These are phyloP conservation scores for Gallinago undulata DNA, from an alignment of 2,113 vertebrate genomes.

Conservation along the genomic window DNA sequence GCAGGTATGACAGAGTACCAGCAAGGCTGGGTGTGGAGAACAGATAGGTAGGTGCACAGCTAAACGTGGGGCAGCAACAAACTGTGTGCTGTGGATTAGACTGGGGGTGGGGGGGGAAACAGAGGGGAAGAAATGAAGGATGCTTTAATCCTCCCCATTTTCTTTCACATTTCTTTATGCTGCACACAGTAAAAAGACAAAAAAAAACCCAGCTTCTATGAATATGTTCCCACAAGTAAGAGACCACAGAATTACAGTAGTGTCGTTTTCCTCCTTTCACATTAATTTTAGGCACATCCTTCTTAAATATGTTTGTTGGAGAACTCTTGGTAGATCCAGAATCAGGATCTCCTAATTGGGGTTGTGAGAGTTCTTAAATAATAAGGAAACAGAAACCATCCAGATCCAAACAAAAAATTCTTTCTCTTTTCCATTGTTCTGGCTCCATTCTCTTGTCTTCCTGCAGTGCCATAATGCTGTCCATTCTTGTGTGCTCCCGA, in stretches of 20 bases:
- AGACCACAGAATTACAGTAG: not conserved
- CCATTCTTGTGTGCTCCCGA: rapidly evolving
- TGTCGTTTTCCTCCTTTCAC: not conserved
- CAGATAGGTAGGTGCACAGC: not conserved
- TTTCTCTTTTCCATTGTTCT: not conserved
- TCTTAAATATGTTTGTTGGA: not conserved
- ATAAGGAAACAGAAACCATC: not conserved
- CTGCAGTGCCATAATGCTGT: not conserved
- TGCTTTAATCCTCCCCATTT: not conserved
- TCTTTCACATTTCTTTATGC: not conserved
- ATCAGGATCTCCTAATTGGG: not conserved
- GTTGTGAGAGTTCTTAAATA: not conserved
- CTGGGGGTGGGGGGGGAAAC: too few relatives aligned
- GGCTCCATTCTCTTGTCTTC: not conserved
- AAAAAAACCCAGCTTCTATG: not conserved
- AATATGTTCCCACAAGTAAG: not conserved
- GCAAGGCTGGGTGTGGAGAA: not conserved
- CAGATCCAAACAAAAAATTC: not conserved
- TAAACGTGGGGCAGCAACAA: not conserved
- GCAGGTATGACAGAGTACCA: not conserved
- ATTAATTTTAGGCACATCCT: not conserved
- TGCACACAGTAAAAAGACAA: not conserved
- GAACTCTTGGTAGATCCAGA: not conserved
- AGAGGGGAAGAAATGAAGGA: not conserved
- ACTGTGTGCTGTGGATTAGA: not conserved